Conservation (phyloP, 2,113 vertebrate species). For the Limanda limanda region DNA sequence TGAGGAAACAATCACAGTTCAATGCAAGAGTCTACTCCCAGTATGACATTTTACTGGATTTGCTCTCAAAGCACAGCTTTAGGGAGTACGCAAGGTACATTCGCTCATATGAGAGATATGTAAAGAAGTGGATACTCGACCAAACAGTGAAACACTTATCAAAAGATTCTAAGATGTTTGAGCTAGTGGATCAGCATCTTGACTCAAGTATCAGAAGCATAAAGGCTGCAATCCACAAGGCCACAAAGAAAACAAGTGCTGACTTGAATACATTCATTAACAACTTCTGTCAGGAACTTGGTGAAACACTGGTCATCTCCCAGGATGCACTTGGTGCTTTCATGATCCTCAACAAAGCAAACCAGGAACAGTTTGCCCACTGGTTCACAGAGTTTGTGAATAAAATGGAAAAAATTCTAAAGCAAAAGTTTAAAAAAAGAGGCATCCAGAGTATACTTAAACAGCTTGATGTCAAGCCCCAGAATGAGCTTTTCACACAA, state of each 20-base stretch:
- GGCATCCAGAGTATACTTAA: slow-evolving; percentile 7
- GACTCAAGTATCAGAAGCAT: slow-evolving; percentile 42
- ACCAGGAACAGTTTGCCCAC: slow-evolving; percentile 56
- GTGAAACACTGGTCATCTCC: slow-evolving; percentile 60
- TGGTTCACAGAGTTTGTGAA: slow-evolving; percentile 47
- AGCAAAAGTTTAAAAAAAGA: background rate
- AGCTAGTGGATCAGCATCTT: slow-evolving; percentile 40
- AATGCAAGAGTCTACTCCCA: slow-evolving; percentile 62
- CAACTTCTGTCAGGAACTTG: slow-evolving; percentile 52
- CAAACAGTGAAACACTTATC: slow-evolving; percentile 54
- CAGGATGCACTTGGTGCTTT: slow-evolving; percentile 63
- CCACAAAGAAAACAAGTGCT: slow-evolving; percentile 1
- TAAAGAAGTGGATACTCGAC: slow-evolving; percentile 40
- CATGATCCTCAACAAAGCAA: slow-evolving; percentile 54
- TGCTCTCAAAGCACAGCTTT: slow-evolving; percentile 30
- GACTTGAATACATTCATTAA: slow-evolving; percentile 40
- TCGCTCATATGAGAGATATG: slow-evolving; percentile 29
- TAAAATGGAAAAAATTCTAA: slow-evolving; percentile 42
- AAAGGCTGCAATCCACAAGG: slow-evolving; percentile 36
- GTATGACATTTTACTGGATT: slow-evolving; percentile 55
- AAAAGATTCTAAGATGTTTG: background rate
- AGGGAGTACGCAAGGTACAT: background rate
- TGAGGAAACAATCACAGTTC: slow-evolving; percentile 40
- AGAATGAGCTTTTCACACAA: slow-evolving; percentile 65
- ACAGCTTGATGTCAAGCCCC: slow-evolving; percentile 56